Conservation (phyloP, 2,888 invertebrate species). For the Hirudinaria manillensis region DNA sequence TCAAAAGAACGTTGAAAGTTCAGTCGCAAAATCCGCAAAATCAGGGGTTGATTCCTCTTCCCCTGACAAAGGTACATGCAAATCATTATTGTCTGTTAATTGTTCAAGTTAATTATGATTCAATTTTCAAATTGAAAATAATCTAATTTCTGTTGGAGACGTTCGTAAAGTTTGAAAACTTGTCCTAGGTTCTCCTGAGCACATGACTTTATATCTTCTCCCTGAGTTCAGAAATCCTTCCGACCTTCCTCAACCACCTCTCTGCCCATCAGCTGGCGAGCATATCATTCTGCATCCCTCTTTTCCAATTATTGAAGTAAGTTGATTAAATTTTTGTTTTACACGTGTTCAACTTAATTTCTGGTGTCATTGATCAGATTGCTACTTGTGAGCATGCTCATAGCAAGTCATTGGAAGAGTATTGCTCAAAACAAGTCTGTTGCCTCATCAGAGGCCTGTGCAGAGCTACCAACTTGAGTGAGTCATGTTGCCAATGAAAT, state of each 20-base stretch:
- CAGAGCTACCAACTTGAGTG: conserved; percentile 79
- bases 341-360: background rate
- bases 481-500: conserved; percentile 33
- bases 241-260: background rate
- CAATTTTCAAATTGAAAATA: too few species aligned
- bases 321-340: background rate
- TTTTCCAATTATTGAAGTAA: background rate
- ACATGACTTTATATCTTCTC: background rate
- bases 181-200: background rate
- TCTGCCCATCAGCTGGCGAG: background rate
- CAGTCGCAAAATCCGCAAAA: too few species aligned
- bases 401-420: conserved; percentile 89
- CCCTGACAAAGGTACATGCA: too few species aligned
- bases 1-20: too few species aligned
- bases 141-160: too few species aligned
- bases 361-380: conserved; percentile 59
- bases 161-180: background rate
- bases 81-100: too few species aligned
- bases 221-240: background rate
- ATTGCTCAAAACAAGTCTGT: conserved; percentile 92
- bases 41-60: too few species aligned
- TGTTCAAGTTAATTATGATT: too few species aligned
- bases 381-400: conserved; percentile 96
- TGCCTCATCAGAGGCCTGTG: conserved; percentile 91
- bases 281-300: background rate